These are phyloP conservation scores for Peromyscus aztecus DNA, from an alignment of 2,797 vertebrate genomes.

Conservation along the genomic window DNA sequence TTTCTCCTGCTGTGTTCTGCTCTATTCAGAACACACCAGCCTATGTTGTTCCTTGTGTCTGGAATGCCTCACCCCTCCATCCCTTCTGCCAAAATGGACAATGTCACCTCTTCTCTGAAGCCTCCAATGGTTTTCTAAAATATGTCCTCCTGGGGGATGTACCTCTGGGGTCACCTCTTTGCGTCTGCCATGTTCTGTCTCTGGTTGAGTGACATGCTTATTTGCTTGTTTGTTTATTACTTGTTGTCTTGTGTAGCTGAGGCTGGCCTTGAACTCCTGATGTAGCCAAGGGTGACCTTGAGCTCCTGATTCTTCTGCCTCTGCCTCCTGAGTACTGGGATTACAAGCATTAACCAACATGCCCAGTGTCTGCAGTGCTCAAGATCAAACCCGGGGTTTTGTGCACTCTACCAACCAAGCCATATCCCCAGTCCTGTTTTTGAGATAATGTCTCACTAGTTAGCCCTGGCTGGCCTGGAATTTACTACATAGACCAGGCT, in stretches of 20 bases:
- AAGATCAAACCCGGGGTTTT: neutral
- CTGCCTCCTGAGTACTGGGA: neutral
- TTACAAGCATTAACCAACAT: neutral
- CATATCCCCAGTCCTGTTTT: neutral
- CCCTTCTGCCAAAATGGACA: neutral
- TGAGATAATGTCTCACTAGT: neutral
- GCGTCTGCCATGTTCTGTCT: neutral
- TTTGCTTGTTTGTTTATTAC: neutral
- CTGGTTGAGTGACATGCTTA: neutral
- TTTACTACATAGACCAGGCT: neutral
- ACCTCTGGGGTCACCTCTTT: neutral
- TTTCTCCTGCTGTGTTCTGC: fast-evolving
- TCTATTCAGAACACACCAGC: neutral
- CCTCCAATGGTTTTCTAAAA: neutral
- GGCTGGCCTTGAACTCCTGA: neutral
- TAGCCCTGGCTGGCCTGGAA: neutral
- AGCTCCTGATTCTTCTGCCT: neutral
- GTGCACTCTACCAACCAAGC: neutral
- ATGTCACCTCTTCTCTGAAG: neutral
- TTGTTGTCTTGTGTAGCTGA: neutral
- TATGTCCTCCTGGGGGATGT: neutral
- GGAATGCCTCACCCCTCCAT: neutral
- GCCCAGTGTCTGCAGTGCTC: neutral
- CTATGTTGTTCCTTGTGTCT: neutral
- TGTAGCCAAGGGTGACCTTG: neutral